A percentile compares a stretch with the other conserved stretches of the same genome.
phyloP scores from a whole-genome alignment of 2,113 vertebrate species.

The Mustela lutreola region DNA sequence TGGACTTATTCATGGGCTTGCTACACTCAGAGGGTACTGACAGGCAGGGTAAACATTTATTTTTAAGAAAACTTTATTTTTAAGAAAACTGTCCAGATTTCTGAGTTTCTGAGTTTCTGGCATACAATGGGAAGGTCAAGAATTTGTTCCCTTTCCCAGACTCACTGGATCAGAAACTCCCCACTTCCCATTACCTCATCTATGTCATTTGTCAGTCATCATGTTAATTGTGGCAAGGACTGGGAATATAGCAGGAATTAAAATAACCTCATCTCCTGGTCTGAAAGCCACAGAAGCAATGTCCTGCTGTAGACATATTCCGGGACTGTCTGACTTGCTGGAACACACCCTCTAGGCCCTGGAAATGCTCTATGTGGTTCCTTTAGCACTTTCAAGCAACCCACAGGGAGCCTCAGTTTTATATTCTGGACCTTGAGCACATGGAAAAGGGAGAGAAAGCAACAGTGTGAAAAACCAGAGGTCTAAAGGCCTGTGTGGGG shows the following conservation, averaged over 20 bases:
- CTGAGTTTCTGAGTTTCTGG: background rate
- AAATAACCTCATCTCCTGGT: background rate
- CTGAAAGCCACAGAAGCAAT: background rate
- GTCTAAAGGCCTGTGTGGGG: no score
- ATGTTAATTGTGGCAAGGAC: background rate
- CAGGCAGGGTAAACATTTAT: background rate
- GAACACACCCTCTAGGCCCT: background rate
- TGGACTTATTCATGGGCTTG: background rate
- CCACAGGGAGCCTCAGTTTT: background rate
- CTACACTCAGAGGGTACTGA: background rate
- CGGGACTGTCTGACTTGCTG: background rate
- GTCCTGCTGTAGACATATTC: background rate
- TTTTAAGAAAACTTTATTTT: background rate
- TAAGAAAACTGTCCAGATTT: background rate
- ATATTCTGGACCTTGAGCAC: background rate
- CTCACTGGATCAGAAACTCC: background rate
- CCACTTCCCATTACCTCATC: background rate
- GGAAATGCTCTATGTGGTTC: background rate
- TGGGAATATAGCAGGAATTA: background rate
- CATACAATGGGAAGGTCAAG: background rate
- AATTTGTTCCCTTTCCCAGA: background rate
- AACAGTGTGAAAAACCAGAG: no score
- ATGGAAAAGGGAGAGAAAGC: background rate
- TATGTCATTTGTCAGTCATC: background rate
- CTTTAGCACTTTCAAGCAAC: background rate